Evolutionary conservation across 1,140 invertebrate species (phyloP).

Genomic region (Grapholita molesta): DNA sequence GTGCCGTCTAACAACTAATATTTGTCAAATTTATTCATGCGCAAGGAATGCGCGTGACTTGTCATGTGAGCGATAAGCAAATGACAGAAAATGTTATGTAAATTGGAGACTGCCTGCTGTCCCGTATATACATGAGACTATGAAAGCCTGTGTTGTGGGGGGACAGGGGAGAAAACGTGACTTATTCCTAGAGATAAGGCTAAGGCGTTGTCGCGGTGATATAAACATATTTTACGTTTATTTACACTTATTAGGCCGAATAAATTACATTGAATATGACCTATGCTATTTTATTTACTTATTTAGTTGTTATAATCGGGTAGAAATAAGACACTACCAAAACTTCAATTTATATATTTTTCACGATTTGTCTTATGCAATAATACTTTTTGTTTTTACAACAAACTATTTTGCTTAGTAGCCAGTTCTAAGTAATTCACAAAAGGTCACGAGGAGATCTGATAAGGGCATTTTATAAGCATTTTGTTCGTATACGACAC

Average conservation of each 20-base stretch:
- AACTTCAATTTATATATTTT: not conserved
- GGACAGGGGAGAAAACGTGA: slow-evolving; percentile 61
- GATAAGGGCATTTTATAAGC: slow-evolving; percentile 47
- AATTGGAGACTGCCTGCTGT: slow-evolving; percentile 53
- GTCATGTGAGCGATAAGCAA: slow-evolving; percentile 73
- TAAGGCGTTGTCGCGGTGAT: slow-evolving; percentile 48
- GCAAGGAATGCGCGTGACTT: slow-evolving; percentile 60
- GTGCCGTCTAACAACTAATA: slow-evolving; percentile 42
- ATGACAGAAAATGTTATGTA: slow-evolving; percentile 75
- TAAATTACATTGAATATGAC: not conserved
- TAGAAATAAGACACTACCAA: not conserved
- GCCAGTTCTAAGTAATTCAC: slow-evolving; percentile 22
- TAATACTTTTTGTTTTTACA: too few species aligned
- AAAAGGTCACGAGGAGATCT: slow-evolving; percentile 40
- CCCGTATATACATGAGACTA: slow-evolving; percentile 47
- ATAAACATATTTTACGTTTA: slow-evolving; percentile 21
- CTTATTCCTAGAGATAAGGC: slow-evolving; percentile 59
- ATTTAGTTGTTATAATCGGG: too few species aligned
- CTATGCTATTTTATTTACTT: too few species aligned
- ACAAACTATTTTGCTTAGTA: slow-evolving; percentile 5
- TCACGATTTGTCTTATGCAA: not conserved
- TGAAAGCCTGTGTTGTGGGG: slow-evolving; percentile 57
- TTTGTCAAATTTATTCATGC: slow-evolving; percentile 72
- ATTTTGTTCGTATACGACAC: slow-evolving; percentile 40
- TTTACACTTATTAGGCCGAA: not conserved